phyloP scores from a whole-genome alignment of 1,140 invertebrate species.

The Drosophila kikkawai region DNA sequence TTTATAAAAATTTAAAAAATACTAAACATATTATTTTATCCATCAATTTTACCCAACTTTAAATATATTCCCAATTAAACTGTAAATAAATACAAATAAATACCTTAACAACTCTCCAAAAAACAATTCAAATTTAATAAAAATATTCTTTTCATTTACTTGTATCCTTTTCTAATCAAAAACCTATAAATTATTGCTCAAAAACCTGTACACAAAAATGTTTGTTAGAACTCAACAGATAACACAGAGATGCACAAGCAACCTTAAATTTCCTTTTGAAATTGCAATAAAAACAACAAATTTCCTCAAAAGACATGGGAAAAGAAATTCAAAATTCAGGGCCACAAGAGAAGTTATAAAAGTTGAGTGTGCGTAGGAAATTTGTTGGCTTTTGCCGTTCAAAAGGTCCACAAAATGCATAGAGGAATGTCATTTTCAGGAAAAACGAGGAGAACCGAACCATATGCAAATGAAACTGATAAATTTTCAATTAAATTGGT shows the following conservation, averaged over 20 bases:
- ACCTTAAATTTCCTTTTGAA: constrained; percentile 5
- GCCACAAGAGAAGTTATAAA: background rate
- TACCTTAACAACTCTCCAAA: background rate
- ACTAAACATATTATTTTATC: too few species aligned
- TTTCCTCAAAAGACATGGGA: background rate
- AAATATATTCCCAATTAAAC: background rate
- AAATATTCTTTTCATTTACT: background rate
- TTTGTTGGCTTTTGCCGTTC: constrained; percentile 10
- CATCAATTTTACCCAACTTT: too few species aligned
- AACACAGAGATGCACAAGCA: background rate
- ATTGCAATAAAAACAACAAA: background rate
- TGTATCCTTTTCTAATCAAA: background rate
- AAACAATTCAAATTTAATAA: background rate
- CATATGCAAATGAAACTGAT: constrained; percentile 80
- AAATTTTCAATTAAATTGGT: constrained; percentile 79
- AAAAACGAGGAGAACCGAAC: background rate
- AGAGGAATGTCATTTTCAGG: constrained; percentile 24
- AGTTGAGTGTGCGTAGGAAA: constrained; percentile 4
- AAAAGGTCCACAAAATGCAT: constrained; percentile 35
- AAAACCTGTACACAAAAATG: background rate
- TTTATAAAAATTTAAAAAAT: too few species aligned
- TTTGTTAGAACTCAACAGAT: background rate
- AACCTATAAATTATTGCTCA: too few species aligned
- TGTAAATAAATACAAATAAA: background rate
- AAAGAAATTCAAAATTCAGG: background rate